Evolutionary conservation across 2,797 vertebrate species (phyloP).

Genomic region (Crotalus adamanteus): DNA sequence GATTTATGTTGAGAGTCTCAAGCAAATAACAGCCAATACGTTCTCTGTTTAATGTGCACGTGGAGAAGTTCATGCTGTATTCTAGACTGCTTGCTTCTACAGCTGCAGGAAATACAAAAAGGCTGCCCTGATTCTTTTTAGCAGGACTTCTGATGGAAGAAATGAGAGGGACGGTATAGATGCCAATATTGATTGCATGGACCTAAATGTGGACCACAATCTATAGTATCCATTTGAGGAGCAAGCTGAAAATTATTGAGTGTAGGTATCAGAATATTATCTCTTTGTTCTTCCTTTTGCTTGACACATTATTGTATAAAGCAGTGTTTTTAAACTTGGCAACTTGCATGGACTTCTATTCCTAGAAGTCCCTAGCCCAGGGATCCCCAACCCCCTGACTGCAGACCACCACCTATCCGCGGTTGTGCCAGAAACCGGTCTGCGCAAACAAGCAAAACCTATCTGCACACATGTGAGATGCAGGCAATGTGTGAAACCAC

Average conservation of each 20-base stretch:
- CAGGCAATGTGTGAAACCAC: background rate
- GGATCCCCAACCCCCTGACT: background rate
- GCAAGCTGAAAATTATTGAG: background rate
- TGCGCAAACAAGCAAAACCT: background rate
- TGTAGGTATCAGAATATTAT: background rate
- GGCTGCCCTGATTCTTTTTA: constrained; percentile 66
- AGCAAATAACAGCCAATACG: constrained; percentile 59
- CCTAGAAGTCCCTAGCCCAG: background rate
- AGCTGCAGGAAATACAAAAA: constrained; percentile 67
- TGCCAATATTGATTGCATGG: no score
- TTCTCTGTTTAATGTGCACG: constrained; percentile 49
- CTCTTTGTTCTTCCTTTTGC: background rate
- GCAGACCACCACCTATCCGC: background rate
- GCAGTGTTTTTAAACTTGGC: background rate
- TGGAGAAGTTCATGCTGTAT: constrained; percentile 62
- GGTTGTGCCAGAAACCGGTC: background rate
- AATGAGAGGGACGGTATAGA: background rate
- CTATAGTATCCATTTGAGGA: background rate
- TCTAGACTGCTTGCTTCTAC: constrained; percentile 66
- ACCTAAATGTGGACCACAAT: background rate
- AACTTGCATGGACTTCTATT: background rate
- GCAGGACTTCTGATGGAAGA: constrained; percentile 54
- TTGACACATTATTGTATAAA: background rate
- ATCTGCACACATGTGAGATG: background rate
- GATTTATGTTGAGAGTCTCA: constrained; percentile 68